Base-by-base conservation (phyloP, 2,888 invertebrate species). In the Himalopsyche japonica region DNA sequence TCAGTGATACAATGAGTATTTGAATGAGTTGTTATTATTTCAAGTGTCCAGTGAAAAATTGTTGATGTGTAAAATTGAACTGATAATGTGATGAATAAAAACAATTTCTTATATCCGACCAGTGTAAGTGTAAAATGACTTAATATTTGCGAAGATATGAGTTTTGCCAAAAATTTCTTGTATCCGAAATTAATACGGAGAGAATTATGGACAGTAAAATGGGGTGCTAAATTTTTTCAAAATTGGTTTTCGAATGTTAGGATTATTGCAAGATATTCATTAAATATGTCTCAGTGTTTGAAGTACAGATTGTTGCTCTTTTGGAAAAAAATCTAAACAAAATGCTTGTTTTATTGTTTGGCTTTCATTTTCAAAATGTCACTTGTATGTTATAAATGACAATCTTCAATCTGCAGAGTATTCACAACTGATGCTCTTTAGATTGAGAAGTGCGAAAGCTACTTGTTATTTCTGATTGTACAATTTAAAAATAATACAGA, bases 201-300 rank as follows among this genome's bases (percentile, higher is more conserved):
- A 57, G 10, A 70, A 70, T 15, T 30, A 20, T 70, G 70, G 70
- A 70, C 70, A 64, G 49, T 24, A 81, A 81, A 84, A 81, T 18
- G 84, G 84, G 84, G 84, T 84, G 84, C 84, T 84, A 77, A 84
- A 84, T 57, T 77, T 77, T 70, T 70, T 70, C 15, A 30, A 70
- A 70, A 70, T 70, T 70, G 70, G 70, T 27, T 70, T 24, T 70
- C 70, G 70, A 70, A 70, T 12, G 70, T 70, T 2, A 0, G 70
- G 30, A 70, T 24, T 64, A 64, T 27, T 27, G 70, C 70, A 27
- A 27, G 30, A 30, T 30, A 27, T 70, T 70, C 15, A 70, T 27
- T n/a, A 20, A 57, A 70, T 27, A 3, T 70, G 70, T 70, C 27
- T 70, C 70, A 30, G 70, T 70, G 70, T 70, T 70, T 70, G 70